phyloP scores from a whole-genome alignment of 1,140 invertebrate genomes.

The Calephelis virginiensis region DNA sequence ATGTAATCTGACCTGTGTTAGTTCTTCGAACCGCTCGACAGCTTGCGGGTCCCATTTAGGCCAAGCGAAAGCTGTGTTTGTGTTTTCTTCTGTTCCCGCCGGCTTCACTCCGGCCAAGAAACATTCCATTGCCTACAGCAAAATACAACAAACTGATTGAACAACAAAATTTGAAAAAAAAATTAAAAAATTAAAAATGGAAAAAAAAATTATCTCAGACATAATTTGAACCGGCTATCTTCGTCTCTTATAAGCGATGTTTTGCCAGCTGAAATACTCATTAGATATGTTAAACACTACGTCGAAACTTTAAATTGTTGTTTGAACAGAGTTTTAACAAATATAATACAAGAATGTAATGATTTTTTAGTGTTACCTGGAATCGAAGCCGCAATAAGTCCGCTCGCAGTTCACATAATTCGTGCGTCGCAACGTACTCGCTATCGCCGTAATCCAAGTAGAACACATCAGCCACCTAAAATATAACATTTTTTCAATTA shows the following conservation, averaged over 20 bases:
- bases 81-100: conserved; percentile 45
- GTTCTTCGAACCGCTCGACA: conserved; percentile 84
- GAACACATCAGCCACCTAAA: conserved; percentile 82
- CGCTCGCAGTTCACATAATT: conserved; percentile 84
- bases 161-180: not conserved
- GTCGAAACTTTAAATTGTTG: no score
- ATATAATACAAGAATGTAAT: not conserved
- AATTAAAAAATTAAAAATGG: no score
- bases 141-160: no score
- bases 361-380: conserved; percentile 29
- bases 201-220: no score
- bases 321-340: no score
- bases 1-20: conserved; percentile 76
- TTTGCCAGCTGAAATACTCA: no score
- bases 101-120: conserved; percentile 85
- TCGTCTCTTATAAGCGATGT: no score
- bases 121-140: conserved; percentile 87
- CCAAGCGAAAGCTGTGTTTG: conserved; percentile 29
- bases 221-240: no score
- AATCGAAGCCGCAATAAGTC: conserved; percentile 84
- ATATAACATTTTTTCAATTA: not conserved
- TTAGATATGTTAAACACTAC: no score
- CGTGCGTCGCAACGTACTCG: conserved; percentile 79
- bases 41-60: conserved; percentile 82
- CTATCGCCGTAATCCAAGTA: conserved; percentile 91